Evolutionary conservation across 2,888 invertebrate species (phyloP), one percentile per base, ranked within the genome.

Genomic region (Coronaproctus castanopsis): DNA sequence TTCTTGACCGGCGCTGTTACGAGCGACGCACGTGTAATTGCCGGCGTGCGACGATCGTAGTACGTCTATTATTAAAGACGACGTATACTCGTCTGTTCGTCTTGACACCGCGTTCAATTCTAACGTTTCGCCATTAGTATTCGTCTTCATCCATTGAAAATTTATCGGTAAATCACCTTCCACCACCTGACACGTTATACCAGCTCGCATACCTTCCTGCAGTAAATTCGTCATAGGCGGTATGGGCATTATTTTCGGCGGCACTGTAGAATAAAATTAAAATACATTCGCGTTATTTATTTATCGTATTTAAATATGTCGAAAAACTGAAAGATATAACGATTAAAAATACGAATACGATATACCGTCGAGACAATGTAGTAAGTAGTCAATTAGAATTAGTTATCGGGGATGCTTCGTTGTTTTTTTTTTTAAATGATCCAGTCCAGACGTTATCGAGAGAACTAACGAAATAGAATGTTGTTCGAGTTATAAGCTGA

Each of bases 121-220:
- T 3, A 80, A 78, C 67, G 79, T 78, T 64, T 80, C 78, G 54
- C 83, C 87, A 71, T 92, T 87, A 10, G 55, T 52, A 36, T 51
- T 56, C 23, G 52, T 51, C 72, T 90, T 83, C 69, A 87, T 87
- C 92, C 92, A 95, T 58, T 84, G 80, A 74, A 93, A 88, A 65
- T 83, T 84, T 66, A 93, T 84, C 55, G 93, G 93, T 67, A 89
- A 79, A 75, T 93, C 92, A 21, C 93, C 91, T 74, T 90, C 88
- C 70, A 89, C 79, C 70, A 90, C 87, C 74, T 88, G 86, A 72
- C 90, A 91, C 65, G 88, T 84, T 70, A 91, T 88, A 62, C 88
- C 88, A 36, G 88, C 88, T 66, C 90, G 77, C 81, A 89, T 85
- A 60, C 87, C 87, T 74, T 88, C 87, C 52, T 83, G 76, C 63